A percentile compares a stretch with the other conserved stretches of the same genome.
These are phyloP conservation scores for Pomacea maculata DNA, from an alignment of 1,140 invertebrate genomes.

Conservation along the genomic window DNA sequence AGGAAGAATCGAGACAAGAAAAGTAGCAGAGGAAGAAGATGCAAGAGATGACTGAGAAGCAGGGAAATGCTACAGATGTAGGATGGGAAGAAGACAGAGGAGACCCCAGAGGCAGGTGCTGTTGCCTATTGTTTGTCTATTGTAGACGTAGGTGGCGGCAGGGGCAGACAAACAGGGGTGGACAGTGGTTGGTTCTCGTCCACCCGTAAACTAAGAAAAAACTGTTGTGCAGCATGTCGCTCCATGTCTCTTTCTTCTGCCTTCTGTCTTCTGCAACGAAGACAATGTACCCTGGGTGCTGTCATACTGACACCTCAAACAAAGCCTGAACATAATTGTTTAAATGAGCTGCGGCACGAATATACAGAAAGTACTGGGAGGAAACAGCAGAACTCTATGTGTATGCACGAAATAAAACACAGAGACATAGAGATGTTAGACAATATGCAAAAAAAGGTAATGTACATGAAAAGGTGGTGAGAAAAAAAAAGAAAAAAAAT, in stretches of 20 bases:
- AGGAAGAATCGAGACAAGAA: not conserved
- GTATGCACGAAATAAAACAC: not conserved
- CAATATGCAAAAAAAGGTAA: not conserved
- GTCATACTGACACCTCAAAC: not conserved
- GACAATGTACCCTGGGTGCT: not conserved
- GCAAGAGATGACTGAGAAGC: too few species aligned
- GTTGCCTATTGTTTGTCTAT: not conserved
- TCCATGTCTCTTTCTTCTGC: constrained; percentile 97
- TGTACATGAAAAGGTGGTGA: too few species aligned
- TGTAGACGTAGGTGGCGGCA: not conserved
- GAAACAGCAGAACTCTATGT: too few species aligned
- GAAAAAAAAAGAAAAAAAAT: not conserved
- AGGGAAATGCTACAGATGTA: too few species aligned
- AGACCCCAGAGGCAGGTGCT: not conserved
- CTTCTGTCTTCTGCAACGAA: constrained; percentile 86
- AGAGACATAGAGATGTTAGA: not conserved
- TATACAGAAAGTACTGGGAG: too few species aligned
- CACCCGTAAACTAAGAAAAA: constrained; percentile 86
- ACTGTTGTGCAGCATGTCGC: constrained; percentile 91
- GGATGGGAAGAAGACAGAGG: too few species aligned
- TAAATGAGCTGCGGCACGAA: too few species aligned
- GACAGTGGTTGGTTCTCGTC: constrained; percentile 18
- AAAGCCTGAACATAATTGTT: too few species aligned
- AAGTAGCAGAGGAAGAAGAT: not conserved
- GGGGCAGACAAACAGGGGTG: constrained; percentile 15